These are phyloP conservation scores for Hydropsyche tenuis DNA, from an alignment of 1,140 invertebrate species.

Conservation along the genomic window DNA sequence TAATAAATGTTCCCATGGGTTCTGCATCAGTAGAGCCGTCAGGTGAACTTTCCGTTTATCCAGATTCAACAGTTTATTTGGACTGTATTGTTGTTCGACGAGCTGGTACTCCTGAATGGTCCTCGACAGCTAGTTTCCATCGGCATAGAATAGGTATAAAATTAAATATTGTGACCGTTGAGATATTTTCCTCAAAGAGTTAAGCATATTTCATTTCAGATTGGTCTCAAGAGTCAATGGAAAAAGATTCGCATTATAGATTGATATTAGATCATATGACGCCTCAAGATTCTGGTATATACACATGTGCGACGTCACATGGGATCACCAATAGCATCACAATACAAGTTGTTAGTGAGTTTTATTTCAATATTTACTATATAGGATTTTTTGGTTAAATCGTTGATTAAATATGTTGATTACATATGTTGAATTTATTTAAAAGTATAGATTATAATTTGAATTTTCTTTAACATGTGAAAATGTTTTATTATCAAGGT, in stretches of 20 bases:
- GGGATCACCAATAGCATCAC: constrained; percentile 78
- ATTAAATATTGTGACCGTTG: background rate
- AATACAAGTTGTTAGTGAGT: constrained; percentile 73
- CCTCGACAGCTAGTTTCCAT: constrained; percentile 81
- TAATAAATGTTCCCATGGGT: constrained; percentile 78
- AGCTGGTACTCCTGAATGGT: constrained; percentile 84
- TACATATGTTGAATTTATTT: no score
- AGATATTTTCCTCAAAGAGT: background rate
- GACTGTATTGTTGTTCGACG: constrained; percentile 81
- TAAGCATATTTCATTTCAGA: background rate
- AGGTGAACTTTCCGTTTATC: constrained; percentile 80
- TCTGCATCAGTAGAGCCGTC: constrained; percentile 80
- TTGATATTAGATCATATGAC: constrained; percentile 83
- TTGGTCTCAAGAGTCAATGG: constrained; percentile 57
- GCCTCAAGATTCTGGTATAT: constrained; percentile 77
- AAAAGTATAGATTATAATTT: background rate
- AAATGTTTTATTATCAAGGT: constrained; percentile 55
- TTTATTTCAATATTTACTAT: constrained; percentile 33
- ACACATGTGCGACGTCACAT: constrained; percentile 78
- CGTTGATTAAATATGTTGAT: background rate
- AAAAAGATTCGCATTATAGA: constrained; percentile 79
- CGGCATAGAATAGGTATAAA: constrained; percentile 76
- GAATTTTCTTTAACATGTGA: background rate
- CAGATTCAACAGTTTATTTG: constrained; percentile 81
- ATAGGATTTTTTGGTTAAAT: background rate